Conservation (phyloP, 1,140 invertebrate species). For the Cydia splendana region DNA sequence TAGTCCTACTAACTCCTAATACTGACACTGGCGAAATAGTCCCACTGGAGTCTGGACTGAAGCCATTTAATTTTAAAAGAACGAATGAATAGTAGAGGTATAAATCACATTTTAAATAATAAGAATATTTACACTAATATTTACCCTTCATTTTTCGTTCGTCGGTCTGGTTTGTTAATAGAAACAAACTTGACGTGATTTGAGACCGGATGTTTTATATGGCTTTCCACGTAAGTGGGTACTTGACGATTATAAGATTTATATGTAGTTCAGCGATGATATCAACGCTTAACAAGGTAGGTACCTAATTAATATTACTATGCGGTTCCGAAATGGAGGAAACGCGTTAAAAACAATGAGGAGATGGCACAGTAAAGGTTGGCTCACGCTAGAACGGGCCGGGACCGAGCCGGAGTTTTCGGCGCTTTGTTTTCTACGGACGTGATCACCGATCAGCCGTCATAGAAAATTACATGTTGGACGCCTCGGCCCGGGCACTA, state of each 20-base stretch:
- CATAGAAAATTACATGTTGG: too few species aligned
- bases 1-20: too few species aligned
- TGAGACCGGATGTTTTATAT: constrained; percentile 10
- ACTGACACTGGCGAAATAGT: too few species aligned
- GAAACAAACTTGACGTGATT: constrained; percentile 17
- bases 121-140: neutral
- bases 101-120: neutral
- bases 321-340: neutral
- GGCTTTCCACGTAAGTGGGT: neutral
- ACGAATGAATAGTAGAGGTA: too few species aligned
- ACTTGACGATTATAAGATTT: constrained; percentile 23
- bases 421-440: too few species aligned
- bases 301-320: neutral
- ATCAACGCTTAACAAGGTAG: neutral
- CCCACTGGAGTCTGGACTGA: too few species aligned
- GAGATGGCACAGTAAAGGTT: neutral
- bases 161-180: neutral
- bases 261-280: neutral
- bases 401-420: too few species aligned
- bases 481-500: too few species aligned
- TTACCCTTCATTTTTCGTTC: constrained; percentile 34
- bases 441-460: too few species aligned
- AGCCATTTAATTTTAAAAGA: too few species aligned
- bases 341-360: neutral
- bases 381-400: too few species aligned